Conservation (phyloP, 1,140 invertebrate species). For the Aphaenogaster ashmeadi region DNA sequence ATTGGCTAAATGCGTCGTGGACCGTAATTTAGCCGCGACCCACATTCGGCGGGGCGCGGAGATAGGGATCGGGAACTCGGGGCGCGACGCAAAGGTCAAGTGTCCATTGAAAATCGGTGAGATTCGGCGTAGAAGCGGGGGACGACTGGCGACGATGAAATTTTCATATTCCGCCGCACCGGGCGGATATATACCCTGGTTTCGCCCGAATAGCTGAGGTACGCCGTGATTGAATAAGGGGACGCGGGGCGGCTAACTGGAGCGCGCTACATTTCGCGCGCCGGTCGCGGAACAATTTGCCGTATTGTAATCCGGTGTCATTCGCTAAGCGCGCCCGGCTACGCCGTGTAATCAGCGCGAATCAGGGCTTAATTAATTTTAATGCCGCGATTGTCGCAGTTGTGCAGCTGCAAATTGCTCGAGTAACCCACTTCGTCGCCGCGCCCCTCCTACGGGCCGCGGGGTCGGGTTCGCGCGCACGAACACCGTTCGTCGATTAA, state of each 20-base stretch:
- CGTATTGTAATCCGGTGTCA: slow-evolving; percentile 24
- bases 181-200: too few relatives aligned
- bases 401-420: neutral
- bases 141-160: neutral
- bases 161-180: neutral
- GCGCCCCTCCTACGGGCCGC: neutral
- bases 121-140: slow-evolving; percentile 25
- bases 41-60: slow-evolving; percentile 16
- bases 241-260: neutral
- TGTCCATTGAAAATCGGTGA: slow-evolving; percentile 43
- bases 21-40: slow-evolving; percentile 33
- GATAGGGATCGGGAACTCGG: slow-evolving; percentile 1
- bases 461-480: neutral
- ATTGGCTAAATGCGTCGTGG: slow-evolving; percentile 16
- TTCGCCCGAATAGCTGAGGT: neutral
- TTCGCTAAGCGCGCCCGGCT: slow-evolving; percentile 21
- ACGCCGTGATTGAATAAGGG: slow-evolving; percentile 1
- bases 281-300: neutral
- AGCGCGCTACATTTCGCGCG: neutral
- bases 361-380: slow-evolving; percentile 47
- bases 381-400: slow-evolving; percentile 34
- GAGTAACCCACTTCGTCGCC: slow-evolving; percentile 23
- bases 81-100: slow-evolving; percentile 45
- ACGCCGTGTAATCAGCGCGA: slow-evolving; percentile 28
- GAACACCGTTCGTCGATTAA: neutral